Conservation (phyloP, 2,888 invertebrate species). For the Acanthosepion pharaonis region DNA sequence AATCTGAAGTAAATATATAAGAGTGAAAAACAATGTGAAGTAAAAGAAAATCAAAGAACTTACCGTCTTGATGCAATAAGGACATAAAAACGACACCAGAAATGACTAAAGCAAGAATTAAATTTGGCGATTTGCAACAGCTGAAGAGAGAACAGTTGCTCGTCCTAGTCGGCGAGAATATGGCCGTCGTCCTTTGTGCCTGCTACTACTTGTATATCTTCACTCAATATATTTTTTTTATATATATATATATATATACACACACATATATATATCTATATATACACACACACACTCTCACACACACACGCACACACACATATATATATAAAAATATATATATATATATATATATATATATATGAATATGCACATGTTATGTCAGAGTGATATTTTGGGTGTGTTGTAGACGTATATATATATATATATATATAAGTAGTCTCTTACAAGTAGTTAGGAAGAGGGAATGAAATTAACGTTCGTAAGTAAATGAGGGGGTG, state of each 20-base stretch:
- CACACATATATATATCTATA: background rate
- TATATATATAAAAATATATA: background rate
- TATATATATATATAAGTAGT: too few species aligned
- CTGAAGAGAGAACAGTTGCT: conserved; percentile 33
- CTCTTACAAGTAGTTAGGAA: background rate
- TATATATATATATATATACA: background rate
- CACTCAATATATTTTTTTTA: background rate
- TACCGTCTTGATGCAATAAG: conserved; percentile 69
- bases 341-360: background rate
- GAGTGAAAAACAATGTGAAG: too few species aligned
- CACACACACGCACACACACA: background rate
- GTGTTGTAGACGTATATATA: conserved; percentile 24
- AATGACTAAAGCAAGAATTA: conserved; percentile 41
- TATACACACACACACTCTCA: background rate
- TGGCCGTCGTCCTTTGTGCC: background rate
- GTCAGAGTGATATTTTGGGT: background rate
- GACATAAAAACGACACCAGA: conserved; percentile 65
- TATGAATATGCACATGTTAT: background rate
- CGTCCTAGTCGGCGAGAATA: conserved; percentile 18
- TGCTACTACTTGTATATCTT: background rate
- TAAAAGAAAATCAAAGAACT: conserved; percentile 50
- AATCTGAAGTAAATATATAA: too few species aligned
- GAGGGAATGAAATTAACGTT: background rate
- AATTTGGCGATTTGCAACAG: conserved; percentile 48
- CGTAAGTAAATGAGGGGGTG: background rate